phyloP scores from a whole-genome alignment of 1,140 invertebrate species.

The Zophobas atratus region DNA sequence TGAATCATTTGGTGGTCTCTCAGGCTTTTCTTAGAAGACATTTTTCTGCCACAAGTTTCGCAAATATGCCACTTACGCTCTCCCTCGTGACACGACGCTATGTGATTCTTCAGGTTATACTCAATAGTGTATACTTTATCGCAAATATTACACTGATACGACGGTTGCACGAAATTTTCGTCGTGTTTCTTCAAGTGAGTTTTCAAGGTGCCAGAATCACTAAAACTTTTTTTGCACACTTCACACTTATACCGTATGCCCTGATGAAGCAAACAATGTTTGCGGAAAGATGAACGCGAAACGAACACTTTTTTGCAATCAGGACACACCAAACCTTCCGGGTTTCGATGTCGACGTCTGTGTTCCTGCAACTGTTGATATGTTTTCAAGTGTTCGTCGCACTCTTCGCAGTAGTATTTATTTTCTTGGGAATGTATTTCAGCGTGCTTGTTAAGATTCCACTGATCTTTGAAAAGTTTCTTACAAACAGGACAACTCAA shows the following conservation, averaged over 20 bases:
- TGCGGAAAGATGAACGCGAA: conserved; percentile 12
- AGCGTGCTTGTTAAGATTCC: conserved; percentile 8
- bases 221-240: conserved; percentile 52
- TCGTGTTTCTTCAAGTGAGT: conserved; percentile 55
- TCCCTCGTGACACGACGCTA: conserved; percentile 73
- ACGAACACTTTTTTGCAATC: conserved; percentile 21
- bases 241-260: conserved; percentile 26
- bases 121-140: conserved; percentile 70
- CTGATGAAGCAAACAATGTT: conserved; percentile 41
- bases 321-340: conserved; percentile 1
- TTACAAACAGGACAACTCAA: conserved; percentile 19
- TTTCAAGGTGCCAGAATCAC: conserved; percentile 49
- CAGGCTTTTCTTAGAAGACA: conserved; percentile 54
- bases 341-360: conserved; percentile 10
- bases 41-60: conserved; percentile 61
- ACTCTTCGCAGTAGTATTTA: conserved; percentile 18
- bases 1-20: conserved; percentile 64
- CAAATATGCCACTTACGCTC: conserved; percentile 74
- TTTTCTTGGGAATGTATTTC: conserved; percentile 19
- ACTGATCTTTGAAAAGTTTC: conserved; percentile 26
- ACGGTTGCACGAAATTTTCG: conserved; percentile 49
- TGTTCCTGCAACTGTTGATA: conserved; percentile 27
- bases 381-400: conserved; percentile 13
- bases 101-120: conserved; percentile 76
- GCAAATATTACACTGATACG: conserved; percentile 59